phyloP scores from a whole-genome alignment of 2,888 invertebrate species.

The Drosophila paracracens region DNA sequence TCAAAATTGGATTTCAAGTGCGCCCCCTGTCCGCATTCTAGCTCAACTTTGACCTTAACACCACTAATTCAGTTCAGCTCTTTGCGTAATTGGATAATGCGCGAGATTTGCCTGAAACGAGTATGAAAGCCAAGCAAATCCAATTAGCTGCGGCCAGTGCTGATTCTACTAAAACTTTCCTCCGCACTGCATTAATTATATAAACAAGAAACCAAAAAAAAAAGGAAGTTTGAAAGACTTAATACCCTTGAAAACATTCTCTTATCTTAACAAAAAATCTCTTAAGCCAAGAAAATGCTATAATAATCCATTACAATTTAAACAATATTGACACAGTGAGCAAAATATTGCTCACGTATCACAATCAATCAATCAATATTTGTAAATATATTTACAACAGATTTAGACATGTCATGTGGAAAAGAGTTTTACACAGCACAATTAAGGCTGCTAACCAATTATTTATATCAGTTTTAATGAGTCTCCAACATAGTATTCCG shows the following conservation, averaged over 20 bases:
- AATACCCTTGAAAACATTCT: background rate
- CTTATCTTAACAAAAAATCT: background rate
- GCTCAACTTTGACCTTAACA: constrained; percentile 68
- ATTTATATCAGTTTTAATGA: background rate
- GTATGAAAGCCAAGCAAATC: constrained; percentile 54
- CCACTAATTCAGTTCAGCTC: constrained; percentile 53
- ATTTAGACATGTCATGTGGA: background rate
- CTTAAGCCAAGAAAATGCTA: background rate
- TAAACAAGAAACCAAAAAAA: background rate
- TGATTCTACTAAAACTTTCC: constrained; percentile 27
- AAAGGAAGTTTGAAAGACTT: background rate
- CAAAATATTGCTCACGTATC: background rate
- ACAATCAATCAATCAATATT: constrained; percentile 5
- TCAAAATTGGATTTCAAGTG: constrained; percentile 76
- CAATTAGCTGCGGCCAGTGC: constrained; percentile 55
- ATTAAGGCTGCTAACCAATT: background rate
- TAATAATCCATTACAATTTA: background rate
- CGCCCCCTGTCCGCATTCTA: constrained; percentile 1
- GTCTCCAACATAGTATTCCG: background rate
- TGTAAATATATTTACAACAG: background rate
- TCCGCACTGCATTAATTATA: background rate
- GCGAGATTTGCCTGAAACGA: constrained; percentile 50
- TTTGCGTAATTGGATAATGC: constrained; percentile 73
- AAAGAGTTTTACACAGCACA: background rate
- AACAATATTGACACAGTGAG: background rate